phyloP scores from a whole-genome alignment of 2,888 invertebrate genomes.

The Leptinotarsa haldemani region DNA sequence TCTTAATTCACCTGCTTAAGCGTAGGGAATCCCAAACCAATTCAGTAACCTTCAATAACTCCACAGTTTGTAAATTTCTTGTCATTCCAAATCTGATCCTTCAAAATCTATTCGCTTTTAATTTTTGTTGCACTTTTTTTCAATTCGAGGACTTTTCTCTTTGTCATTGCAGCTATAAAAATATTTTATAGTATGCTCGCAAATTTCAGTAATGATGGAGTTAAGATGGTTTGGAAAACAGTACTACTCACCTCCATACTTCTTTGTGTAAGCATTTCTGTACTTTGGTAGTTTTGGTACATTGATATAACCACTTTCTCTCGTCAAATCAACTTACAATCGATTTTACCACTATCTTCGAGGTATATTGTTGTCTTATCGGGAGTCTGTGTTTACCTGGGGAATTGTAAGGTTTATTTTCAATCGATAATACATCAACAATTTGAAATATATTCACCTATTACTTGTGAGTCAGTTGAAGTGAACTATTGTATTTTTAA shows the following conservation, averaged over 20 bases:
- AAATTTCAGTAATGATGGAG: neutral
- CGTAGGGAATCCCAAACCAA: no score
- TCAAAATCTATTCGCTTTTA: no score
- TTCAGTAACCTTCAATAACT: no score
- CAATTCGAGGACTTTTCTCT: no score
- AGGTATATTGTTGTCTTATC: constrained; percentile 18
- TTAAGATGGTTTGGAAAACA: constrained; percentile 6
- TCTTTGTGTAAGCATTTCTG: constrained; percentile 38
- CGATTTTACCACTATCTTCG: neutral
- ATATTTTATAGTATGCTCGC: no score
- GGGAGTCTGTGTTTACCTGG: neutral
- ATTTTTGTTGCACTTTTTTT: no score
- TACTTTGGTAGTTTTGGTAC: constrained; percentile 43
- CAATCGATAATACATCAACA: neutral
- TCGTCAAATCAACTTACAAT: neutral
- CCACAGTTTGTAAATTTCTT: no score
- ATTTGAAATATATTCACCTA: neutral
- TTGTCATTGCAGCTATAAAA: no score
- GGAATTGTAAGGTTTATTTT: neutral
- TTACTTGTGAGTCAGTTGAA: no score
- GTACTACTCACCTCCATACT: constrained; percentile 40
- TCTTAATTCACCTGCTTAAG: no score
- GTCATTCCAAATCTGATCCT: no score
- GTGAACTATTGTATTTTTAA: no score
- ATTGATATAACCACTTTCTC: constrained; percentile 20